Base-by-base conservation (phyloP, 2,888 invertebrate species). In the Stenodema calcarata region DNA sequence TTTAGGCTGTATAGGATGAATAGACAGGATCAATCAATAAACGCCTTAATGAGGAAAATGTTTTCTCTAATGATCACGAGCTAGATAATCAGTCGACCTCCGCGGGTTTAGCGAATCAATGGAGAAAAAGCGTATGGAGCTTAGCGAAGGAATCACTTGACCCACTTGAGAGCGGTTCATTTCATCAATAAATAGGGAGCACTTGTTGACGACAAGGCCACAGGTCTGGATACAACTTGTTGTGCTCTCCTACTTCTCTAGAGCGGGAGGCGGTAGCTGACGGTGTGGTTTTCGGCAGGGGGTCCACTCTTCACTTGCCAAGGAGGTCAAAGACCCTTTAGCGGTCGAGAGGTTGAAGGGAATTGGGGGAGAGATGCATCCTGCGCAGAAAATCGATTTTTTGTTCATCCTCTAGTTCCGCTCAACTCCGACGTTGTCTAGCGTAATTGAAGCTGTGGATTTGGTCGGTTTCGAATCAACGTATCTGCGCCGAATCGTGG, bases 221-320 rank as follows among this genome's bases (percentile, higher is more conserved):
- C 78, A 78, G 78, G 78, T 78, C 41, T 62, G 62, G 42, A 78
- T 78, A 44, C 78, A 78, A 78, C 78, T 78, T 78, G 78, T 78
- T 78, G 78, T 41, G 27, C 27, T 62, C 62, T 18, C 62, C 62
- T 23, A 62, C 62, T 62, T 62, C 23, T 23, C 18, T 11, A 7
- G 23, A 62, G 62, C 62, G 62, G 62, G 62, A 23, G 62, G 62
- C 7, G 62, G 62, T 12, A 12, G 47, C 12, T 47, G 47, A 47
- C 47, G 47, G 47, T 47, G 47, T 7, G 47, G 47, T 47, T 47
- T 47, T 47, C 47, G 47, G 16, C 47, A 16, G 16, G 47, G 47
- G 47, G 47, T 47, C 47, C 47, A 47, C 47, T 47, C 47, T 47
- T 47, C 47, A 47, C 47, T 47, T 47, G 47, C 47, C 47, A 47